phyloP scores from a whole-genome alignment of 2,888 invertebrate species.

The Sussaba pulchella region DNA sequence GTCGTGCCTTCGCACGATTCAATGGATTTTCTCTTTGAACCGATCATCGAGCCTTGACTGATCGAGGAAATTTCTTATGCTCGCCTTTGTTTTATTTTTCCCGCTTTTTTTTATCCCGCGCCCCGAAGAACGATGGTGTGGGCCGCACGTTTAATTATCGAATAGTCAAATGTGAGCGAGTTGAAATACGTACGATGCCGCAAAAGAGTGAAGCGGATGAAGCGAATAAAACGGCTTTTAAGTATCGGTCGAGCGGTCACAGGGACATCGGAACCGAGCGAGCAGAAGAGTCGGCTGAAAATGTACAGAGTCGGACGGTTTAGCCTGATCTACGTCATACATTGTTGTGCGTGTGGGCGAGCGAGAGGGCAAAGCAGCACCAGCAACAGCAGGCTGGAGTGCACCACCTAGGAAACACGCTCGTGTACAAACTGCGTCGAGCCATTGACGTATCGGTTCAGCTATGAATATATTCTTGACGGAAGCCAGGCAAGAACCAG shows the following conservation, averaged over 20 bases:
- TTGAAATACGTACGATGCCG: background rate
- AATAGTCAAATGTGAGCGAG: slow-evolving; percentile 11
- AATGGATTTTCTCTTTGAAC: slow-evolving; percentile 40
- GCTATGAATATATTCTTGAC: slow-evolving; percentile 9
- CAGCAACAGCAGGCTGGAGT: background rate
- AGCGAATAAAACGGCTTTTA: slow-evolving; percentile 55
- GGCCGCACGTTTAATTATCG: slow-evolving; percentile 19
- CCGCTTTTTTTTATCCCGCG: background rate
- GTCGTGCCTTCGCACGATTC: slow-evolving; percentile 7
- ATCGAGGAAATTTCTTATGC: background rate
- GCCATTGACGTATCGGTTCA: slow-evolving; percentile 33
- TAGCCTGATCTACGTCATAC: background rate
- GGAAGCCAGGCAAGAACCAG: slow-evolving; percentile 51
- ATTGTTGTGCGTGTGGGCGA: background rate
- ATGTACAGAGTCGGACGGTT: background rate
- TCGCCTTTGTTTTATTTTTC: background rate
- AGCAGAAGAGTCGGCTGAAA: slow-evolving; percentile 36
- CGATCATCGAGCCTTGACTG: slow-evolving; percentile 3
- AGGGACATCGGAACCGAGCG: slow-evolving; percentile 36
- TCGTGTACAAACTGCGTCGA: slow-evolving; percentile 32
- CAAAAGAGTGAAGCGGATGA: slow-evolving; percentile 11
- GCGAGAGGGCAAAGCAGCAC: background rate
- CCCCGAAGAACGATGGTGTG: background rate
- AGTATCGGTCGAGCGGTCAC: slow-evolving; percentile 46
- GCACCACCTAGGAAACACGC: slow-evolving; percentile 18